Conservation (phyloP, 2,797 vertebrate species). For the Alosa sapidissima region DNA sequence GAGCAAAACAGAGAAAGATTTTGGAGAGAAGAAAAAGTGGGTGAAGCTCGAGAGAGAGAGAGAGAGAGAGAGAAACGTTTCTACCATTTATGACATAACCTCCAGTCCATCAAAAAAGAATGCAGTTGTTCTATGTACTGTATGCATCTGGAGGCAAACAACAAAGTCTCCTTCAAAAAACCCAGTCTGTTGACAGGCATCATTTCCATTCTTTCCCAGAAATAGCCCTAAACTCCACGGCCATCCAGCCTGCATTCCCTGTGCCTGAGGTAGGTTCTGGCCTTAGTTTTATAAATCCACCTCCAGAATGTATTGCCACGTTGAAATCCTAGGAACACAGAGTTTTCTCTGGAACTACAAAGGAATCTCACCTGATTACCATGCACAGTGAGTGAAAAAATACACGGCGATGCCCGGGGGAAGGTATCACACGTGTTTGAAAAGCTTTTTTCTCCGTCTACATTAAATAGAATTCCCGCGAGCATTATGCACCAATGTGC, state of each 20-base stretch:
- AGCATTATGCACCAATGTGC: not conserved
- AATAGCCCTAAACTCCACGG: not conserved
- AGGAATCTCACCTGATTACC: conserved; percentile 19
- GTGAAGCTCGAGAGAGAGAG: not conserved
- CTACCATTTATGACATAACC: not conserved
- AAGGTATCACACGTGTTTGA: conserved; percentile 15
- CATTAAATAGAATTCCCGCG: conserved; percentile 7
- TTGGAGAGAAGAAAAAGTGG: not conserved
- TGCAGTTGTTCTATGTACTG: not conserved
- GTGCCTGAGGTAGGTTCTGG: conserved; percentile 16
- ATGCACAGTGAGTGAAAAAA: not conserved
- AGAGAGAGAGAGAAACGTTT: not conserved
- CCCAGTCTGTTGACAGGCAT: not conserved
- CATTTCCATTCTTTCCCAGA: conserved; percentile 13
- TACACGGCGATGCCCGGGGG: not conserved
- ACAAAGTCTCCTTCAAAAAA: not conserved
- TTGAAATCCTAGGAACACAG: not conserved
- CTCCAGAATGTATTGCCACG: conserved; percentile 4
- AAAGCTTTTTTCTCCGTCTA: not conserved
- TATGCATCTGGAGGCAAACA: not conserved
- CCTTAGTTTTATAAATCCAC: not conserved
- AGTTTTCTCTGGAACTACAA: conserved; percentile 21
- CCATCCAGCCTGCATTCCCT: conserved; percentile 8
- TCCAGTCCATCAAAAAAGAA: not conserved
- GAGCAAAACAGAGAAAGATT: not conserved